Conservation (phyloP, 2,113 vertebrate genomes). For the Todiramphus chloris region DNA sequence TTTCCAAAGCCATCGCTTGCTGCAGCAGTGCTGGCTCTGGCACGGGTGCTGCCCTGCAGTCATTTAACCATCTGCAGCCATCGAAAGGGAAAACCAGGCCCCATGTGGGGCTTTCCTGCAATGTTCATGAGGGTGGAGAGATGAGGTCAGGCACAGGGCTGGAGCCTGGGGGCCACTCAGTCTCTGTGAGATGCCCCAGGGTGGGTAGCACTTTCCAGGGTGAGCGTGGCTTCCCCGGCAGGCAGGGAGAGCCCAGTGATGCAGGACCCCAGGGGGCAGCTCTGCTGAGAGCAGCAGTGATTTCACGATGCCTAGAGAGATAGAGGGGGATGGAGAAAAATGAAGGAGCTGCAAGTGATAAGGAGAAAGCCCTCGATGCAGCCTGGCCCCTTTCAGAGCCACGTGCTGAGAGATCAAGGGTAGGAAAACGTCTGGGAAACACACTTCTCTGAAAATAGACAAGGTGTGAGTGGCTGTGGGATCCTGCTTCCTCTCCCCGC, state of each 20-base stretch:
- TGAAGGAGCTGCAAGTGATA: background rate
- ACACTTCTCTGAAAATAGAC: constrained; percentile 57
- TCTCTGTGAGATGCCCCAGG: background rate
- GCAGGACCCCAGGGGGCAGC: background rate
- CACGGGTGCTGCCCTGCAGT: background rate
- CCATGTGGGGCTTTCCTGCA: rapidly evolving
- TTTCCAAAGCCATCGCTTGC: rapidly evolving
- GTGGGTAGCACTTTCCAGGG: background rate
- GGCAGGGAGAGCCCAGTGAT: background rate
- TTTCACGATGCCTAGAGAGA: background rate
- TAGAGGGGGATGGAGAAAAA: background rate
- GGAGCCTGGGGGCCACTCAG: background rate
- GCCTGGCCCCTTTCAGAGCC: constrained; percentile 26
- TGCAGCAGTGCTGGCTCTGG: background rate
- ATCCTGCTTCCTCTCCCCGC: constrained; percentile 72
- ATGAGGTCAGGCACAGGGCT: background rate
- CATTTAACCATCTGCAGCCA: background rate
- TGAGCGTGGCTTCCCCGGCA: rapidly evolving
- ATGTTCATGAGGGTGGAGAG: background rate
- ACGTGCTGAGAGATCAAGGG: background rate
- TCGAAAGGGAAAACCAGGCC: background rate
- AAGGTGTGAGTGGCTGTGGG: constrained; percentile 62
- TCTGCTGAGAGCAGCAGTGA: background rate
- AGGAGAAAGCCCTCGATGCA: background rate
- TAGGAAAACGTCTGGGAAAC: constrained; percentile 52